A percentile compares a stretch with the other conserved stretches of the same genome.
Conservation (phyloP, 2,113 vertebrate species). For the Setophaga petechia region DNA sequence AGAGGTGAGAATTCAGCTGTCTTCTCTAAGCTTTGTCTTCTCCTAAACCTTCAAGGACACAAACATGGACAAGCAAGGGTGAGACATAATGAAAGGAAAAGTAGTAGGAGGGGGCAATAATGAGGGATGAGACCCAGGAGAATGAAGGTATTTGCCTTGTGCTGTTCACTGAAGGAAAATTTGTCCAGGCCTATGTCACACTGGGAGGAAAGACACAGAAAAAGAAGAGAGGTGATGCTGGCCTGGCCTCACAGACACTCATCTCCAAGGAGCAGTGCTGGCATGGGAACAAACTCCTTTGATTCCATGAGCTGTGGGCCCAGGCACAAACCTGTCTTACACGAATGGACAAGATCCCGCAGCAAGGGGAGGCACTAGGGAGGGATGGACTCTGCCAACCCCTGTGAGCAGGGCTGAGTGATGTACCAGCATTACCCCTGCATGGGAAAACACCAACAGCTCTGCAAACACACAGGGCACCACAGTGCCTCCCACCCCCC, state of each 20-base stretch:
- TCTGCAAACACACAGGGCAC: not conserved
- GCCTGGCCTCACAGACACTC: not conserved
- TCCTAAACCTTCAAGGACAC: not conserved
- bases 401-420: not conserved
- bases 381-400: not conserved
- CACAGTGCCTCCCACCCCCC: not conserved
- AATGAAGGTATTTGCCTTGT: not conserved
- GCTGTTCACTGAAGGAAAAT: not conserved
- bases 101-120: not conserved
- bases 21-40: not conserved
- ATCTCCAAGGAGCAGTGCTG: not conserved
- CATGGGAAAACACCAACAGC: accelerated
- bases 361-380: not conserved
- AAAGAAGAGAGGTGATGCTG: not conserved
- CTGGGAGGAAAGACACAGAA: not conserved
- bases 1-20: not conserved
- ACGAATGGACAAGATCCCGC: not conserved
- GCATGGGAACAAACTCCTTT: not conserved
- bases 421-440: not conserved
- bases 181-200: not conserved
- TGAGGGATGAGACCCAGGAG: not conserved
- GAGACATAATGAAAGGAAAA: not conserved
- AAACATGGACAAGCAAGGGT: not conserved
- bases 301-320: not conserved
- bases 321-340: not conserved